These are phyloP conservation scores for Myathropa florea DNA, from an alignment of 2,888 invertebrate genomes.

Conservation along the genomic window DNA sequence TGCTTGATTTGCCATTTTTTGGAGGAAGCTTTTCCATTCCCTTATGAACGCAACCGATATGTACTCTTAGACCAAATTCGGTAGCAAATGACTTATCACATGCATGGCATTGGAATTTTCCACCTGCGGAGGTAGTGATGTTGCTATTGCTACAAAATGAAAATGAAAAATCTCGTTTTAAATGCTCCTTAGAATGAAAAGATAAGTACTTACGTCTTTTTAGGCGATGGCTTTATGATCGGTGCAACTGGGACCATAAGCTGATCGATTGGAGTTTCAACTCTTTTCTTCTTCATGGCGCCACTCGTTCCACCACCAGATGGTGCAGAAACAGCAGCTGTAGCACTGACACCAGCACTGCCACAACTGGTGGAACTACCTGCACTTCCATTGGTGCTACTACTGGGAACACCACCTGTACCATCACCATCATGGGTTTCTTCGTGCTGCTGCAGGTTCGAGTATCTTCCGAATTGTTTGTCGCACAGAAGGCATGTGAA, in stretches of 20 bases:
- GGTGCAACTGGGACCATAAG: not conserved
- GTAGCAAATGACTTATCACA: conserved; percentile 63
- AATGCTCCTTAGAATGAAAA: not conserved
- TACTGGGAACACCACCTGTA: conserved; percentile 10
- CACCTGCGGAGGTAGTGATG: conserved; percentile 55
- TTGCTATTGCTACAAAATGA: conserved; percentile 39
- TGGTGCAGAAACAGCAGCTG: not conserved
- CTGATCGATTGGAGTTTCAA: conserved; percentile 32
- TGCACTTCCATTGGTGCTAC: conserved; percentile 19
- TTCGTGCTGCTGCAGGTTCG: conserved; percentile 58
- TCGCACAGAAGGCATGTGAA: conserved; percentile 63
- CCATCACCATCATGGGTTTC: conserved; percentile 56
- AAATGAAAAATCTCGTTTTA: not conserved
- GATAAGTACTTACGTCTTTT: conserved; percentile 47
- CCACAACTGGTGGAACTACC: conserved; percentile 35
- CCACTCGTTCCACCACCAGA: conserved; percentile 26
- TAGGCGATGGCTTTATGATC: conserved; percentile 35
- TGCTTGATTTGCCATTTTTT: conserved; percentile 39
- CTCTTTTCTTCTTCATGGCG: conserved; percentile 25
- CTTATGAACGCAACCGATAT: conserved; percentile 65
- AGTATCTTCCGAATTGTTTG: conserved; percentile 56
- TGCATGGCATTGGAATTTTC: conserved; percentile 56
- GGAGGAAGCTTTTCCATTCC: conserved; percentile 66
- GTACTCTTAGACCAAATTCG: conserved; percentile 61
- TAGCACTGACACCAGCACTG: not conserved